Evolutionary conservation across 2,888 invertebrate genomes (phyloP).

Genomic region (Brenthis daphne): DNA sequence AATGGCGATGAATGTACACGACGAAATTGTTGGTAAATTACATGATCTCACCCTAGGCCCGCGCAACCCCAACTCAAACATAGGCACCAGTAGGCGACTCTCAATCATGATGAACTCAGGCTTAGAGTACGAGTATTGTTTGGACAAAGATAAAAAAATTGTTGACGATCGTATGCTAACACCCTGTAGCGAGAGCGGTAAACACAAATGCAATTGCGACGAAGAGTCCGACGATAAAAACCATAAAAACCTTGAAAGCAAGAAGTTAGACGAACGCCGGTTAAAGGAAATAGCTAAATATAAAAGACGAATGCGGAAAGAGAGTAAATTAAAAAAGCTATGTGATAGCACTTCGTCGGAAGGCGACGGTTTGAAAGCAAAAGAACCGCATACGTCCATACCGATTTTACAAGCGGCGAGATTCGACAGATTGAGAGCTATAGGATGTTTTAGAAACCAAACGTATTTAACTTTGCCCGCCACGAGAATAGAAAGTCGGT

Average conservation of each 20-base stretch:
- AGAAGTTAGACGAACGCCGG: conserved; percentile 67
- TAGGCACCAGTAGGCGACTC: conserved; percentile 53
- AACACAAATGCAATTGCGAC: conserved; percentile 89
- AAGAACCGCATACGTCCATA: conserved; percentile 72
- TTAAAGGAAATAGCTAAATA: conserved; percentile 77
- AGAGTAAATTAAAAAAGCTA: conserved; percentile 67
- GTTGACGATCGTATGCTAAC: conserved; percentile 88
- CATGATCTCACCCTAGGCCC: conserved; percentile 74
- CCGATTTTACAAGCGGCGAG: conserved; percentile 76
- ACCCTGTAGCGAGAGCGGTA: conserved; percentile 87
- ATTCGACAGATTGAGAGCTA: conserved; percentile 73
- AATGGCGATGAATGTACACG: conserved; percentile 53
- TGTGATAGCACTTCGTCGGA: conserved; percentile 75
- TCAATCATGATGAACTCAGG: conserved; percentile 53
- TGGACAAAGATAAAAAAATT: conserved; percentile 54
- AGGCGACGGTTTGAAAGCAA: conserved; percentile 57
- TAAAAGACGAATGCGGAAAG: conserved; percentile 70
- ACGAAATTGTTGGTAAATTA: conserved; percentile 66
- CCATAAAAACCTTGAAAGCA: conserved; percentile 51
- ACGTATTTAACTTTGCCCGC: conserved; percentile 74
- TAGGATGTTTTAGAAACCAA: conserved; percentile 75
- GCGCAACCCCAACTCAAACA: conserved; percentile 51
- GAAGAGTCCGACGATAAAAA: conserved; percentile 84
- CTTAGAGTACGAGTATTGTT: conserved; percentile 47
- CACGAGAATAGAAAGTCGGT: conserved; percentile 64